Evolutionary conservation across 2,888 invertebrate genomes (phyloP).

Genomic region (Phrixothrix hirtus): DNA sequence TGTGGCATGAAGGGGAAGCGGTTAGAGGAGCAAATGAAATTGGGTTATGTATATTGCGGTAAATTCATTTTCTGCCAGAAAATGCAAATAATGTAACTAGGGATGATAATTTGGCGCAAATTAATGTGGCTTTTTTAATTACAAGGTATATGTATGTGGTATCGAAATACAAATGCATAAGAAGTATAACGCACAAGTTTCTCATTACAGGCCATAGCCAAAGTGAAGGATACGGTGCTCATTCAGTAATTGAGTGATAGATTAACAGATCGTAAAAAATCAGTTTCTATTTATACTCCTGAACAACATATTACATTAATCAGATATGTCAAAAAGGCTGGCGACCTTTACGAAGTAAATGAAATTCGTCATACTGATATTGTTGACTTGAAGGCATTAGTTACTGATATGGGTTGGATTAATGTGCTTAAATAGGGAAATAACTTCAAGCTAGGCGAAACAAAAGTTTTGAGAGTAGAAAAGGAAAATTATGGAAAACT

Average conservation of each 20-base stretch:
- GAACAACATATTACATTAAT: background rate
- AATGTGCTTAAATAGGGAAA: background rate
- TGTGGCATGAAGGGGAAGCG: slow-evolving; percentile 6
- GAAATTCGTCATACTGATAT: slow-evolving; percentile 1
- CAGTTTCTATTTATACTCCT: slow-evolving; percentile 1
- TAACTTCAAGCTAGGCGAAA: slow-evolving; percentile 3
- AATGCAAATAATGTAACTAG: background rate
- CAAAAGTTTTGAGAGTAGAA: slow-evolving; percentile 3
- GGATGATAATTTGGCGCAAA: background rate
- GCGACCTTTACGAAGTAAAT: background rate
- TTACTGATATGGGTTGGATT: background rate
- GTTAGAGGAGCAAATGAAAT: slow-evolving; percentile 1
- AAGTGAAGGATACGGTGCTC: slow-evolving; percentile 3
- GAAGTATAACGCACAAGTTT: slow-evolving; percentile 6
- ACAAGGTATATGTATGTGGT: slow-evolving; percentile 1
- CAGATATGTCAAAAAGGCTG: slow-evolving; percentile 4
- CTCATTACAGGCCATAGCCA: slow-evolving; percentile 5
- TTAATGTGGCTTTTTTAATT: slow-evolving; percentile 8
- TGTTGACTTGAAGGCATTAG: background rate
- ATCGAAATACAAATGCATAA: slow-evolving; percentile 4
- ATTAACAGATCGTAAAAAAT: background rate
- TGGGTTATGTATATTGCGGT: background rate
- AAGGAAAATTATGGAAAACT: slow-evolving; percentile 3
- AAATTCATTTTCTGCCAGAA: background rate
- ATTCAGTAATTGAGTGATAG: slow-evolving; percentile 3